These are phyloP conservation scores for Rhizomys pruinosus DNA, from an alignment of 2,113 vertebrate genomes.

Conservation along the genomic window DNA sequence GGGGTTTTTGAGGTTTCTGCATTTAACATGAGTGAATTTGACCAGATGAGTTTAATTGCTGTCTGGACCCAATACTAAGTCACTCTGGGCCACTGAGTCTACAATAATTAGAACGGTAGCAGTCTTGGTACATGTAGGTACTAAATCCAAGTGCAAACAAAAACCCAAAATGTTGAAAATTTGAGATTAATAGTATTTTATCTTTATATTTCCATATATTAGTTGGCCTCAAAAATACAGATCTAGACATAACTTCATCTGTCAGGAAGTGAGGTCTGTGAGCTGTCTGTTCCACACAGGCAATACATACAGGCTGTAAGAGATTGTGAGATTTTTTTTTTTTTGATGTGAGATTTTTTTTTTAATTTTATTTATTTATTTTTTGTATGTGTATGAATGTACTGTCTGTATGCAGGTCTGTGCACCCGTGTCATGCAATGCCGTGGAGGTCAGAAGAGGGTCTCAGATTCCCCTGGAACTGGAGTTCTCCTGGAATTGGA, in stretches of 20 bases:
- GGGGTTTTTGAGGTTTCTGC: neutral
- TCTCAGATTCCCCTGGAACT: no score
- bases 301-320: neutral
- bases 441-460: no score
- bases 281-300: neutral
- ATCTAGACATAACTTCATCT: neutral
- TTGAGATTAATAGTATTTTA: conserved; percentile 5
- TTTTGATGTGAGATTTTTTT: no score
- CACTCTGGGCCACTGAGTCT: neutral
- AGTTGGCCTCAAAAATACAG: neutral
- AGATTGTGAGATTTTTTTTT: neutral
- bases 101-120: neutral
- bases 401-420: no score
- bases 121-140: neutral
- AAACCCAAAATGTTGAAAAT: conserved; percentile 8
- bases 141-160: neutral
- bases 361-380: no score
- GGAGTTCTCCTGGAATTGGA: no score
- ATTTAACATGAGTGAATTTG: neutral
- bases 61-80: neutral
- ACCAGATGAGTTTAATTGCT: neutral
- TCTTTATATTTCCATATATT: conserved; percentile 7
- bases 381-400: no score
- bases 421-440: no score
- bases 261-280: conserved; percentile 16